Percentiles rank a stretch among this genome's conserved stretches.
Evolutionary conservation across 2,888 invertebrate species (phyloP).

Genomic region (Chloroclysta siterata): DNA sequence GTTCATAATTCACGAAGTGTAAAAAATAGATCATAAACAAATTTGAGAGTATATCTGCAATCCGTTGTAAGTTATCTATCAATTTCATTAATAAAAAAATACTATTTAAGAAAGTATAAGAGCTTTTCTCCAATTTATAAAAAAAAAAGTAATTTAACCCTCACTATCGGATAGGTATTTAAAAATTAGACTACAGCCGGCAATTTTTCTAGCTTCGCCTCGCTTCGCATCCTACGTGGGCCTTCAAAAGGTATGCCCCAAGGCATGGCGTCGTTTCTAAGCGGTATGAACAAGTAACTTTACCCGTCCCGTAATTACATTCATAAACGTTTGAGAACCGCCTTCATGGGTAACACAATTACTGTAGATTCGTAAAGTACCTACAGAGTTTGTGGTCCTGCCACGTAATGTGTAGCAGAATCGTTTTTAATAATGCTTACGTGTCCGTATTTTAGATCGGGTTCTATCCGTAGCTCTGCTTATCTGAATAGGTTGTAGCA

Average conservation of each 20-base stretch:
- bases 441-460: neutral
- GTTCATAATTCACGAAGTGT: no score
- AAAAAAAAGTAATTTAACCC: no score
- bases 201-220: conserved; percentile 1
- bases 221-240: conserved; percentile 3
- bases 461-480: neutral
- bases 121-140: no score
- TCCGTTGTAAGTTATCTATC: no score
- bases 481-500: no score
- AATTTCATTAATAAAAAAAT: no score
- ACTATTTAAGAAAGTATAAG: no score
- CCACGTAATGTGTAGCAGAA: neutral
- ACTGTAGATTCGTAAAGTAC: conserved; percentile 17
- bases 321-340: conserved; percentile 27
- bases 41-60: no score
- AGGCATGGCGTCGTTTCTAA: conserved; percentile 21
- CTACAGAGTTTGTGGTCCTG: conserved; percentile 3
- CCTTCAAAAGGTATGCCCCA: conserved; percentile 8
- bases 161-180: no score
- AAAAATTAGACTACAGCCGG: neutral
- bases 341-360: conserved; percentile 22
- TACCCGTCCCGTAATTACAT: conserved; percentile 23
- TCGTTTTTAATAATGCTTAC: conserved; percentile 1
- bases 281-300: conserved; percentile 23
- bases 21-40: no score